phyloP scores from a whole-genome alignment of 2,888 invertebrate genomes.

The Ramazzottius varieornatus region DNA sequence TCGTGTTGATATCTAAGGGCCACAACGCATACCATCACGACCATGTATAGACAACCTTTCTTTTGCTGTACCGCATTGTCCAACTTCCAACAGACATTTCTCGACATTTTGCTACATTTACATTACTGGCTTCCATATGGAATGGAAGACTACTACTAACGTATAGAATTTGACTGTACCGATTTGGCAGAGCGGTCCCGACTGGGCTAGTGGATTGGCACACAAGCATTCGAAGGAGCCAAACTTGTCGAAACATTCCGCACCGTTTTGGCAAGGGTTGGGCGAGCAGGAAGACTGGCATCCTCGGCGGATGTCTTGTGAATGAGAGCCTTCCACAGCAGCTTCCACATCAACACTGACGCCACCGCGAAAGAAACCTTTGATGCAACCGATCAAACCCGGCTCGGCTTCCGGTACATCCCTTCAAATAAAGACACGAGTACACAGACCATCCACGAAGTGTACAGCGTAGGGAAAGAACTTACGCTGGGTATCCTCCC shows the following conservation, averaged over 20 bases:
- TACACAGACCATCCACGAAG: not conserved
- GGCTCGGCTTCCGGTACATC: conserved; percentile 37
- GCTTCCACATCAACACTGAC: conserved; percentile 68
- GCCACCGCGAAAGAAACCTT: conserved; percentile 68
- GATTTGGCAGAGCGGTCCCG: conserved; percentile 60
- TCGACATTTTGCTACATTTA: no score
- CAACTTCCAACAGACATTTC: not conserved
- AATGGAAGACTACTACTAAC: no score
- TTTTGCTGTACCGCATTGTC: not conserved
- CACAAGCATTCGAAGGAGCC: conserved; percentile 42
- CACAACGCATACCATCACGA: no score
- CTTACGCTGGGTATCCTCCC: conserved; percentile 64
- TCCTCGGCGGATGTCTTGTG: conserved; percentile 68
- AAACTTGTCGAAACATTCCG: conserved; percentile 37
- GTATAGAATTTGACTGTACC: no score
- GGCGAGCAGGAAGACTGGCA: conserved; percentile 81
- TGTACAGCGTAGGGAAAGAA: no score
- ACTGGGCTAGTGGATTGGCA: conserved; percentile 69
- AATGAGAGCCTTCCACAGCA: conserved; percentile 35
- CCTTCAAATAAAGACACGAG: conserved; percentile 9
- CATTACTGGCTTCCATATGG: no score
- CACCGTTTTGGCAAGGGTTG: conserved; percentile 71
- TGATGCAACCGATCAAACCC: conserved; percentile 73
- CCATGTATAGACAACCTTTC: conserved; percentile 8
- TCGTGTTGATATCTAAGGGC: conserved; percentile 62